Conservation (phyloP, 1,140 invertebrate species). For the Ips typographus region DNA sequence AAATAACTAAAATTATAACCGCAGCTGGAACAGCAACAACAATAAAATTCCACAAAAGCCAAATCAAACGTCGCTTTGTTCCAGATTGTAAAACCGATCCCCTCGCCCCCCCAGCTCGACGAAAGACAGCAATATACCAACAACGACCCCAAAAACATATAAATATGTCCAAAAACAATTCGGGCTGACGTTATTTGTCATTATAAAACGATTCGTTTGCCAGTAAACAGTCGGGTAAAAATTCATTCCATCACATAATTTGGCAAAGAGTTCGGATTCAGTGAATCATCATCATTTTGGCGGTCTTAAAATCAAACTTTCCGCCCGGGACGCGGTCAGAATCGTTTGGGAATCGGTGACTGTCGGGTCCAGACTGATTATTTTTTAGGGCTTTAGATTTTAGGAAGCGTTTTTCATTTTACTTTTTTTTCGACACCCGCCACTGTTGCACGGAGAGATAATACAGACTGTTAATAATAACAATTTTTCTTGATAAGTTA, state of each 20-base stretch:
- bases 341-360: conserved; percentile 19
- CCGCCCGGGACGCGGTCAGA: conserved; percentile 1
- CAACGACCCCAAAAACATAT: conserved; percentile 16
- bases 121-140: background rate
- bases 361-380: conserved; percentile 24
- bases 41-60: background rate
- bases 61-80: conserved; percentile 6
- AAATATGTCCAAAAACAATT: conserved; percentile 31
- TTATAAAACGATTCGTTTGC: conserved; percentile 20
- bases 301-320: conserved; percentile 25
- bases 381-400: conserved; percentile 19
- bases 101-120: background rate
- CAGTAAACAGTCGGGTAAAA: conserved; percentile 31
- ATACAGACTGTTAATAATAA: conserved; percentile 14
- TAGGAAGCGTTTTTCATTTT: conserved; percentile 11
- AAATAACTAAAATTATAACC: no score
- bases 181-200: conserved; percentile 28
- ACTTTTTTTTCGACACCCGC: conserved; percentile 7
- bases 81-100: conserved; percentile 21
- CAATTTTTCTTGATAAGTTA: no score
- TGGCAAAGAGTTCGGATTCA: conserved; percentile 19
- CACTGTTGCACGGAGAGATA: conserved; percentile 17
- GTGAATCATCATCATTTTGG: conserved; percentile 23
- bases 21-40: background rate
- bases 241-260: conserved; percentile 36